phyloP scores from a whole-genome alignment of 2,113 vertebrate genomes.

The Xyliphius kryptos region DNA sequence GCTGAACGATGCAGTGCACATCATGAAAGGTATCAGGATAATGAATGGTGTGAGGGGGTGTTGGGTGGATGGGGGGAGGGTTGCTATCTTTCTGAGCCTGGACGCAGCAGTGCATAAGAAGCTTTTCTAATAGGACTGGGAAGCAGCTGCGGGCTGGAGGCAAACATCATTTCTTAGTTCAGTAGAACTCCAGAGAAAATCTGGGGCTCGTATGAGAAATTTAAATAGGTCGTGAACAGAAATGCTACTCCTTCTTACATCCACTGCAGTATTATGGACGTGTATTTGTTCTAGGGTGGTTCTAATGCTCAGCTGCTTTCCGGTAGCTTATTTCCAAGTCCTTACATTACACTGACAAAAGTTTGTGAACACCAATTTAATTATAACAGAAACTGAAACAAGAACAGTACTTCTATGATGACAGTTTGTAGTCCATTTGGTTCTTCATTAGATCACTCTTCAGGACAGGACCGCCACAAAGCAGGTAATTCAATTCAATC shows the following conservation, averaged over 20 bases:
- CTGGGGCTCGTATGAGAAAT: neutral
- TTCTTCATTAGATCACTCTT: too few relatives aligned
- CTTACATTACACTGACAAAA: too few relatives aligned
- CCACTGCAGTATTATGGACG: neutral
- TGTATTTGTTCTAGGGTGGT: too few relatives aligned
- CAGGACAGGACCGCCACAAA: too few relatives aligned
- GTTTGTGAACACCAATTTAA: too few relatives aligned
- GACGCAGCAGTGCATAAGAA: slow-evolving; percentile 12
- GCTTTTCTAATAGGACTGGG: slow-evolving; percentile 11
- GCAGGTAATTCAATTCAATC: too few relatives aligned
- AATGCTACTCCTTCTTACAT: neutral
- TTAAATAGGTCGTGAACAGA: neutral
- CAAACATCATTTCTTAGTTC: neutral
- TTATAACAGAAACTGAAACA: too few relatives aligned
- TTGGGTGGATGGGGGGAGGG: neutral
- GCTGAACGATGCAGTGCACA: slow-evolving; percentile 28
- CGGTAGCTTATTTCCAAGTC: too few relatives aligned
- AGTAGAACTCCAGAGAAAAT: neutral
- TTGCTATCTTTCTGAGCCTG: slow-evolving; percentile 20
- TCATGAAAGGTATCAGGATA: slow-evolving; percentile 48
- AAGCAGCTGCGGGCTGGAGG: neutral
- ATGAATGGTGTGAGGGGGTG: slow-evolving; percentile 39
- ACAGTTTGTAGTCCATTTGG: too few relatives aligned
- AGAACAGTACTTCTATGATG: too few relatives aligned
- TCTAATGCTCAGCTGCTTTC: too few relatives aligned